A percentile compares a stretch with the other conserved stretches of the same genome.
Evolutionary conservation across 1,140 invertebrate species (phyloP).

Genomic region (Drosophila lowei): DNA sequence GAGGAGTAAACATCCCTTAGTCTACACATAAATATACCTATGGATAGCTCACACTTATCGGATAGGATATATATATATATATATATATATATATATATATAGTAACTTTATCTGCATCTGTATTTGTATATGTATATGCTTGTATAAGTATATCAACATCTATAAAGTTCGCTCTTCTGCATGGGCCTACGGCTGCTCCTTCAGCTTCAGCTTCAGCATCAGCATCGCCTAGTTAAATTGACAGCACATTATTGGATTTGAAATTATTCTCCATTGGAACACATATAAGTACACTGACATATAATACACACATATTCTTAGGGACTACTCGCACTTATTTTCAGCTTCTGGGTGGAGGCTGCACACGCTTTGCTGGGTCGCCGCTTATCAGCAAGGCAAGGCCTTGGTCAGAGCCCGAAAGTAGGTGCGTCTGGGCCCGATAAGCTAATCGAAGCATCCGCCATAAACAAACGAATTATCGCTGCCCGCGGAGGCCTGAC

Average conservation of each 20-base stretch:
- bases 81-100: conserved; percentile 32
- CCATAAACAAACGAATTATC: conserved; percentile 65
- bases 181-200: conserved; percentile 2
- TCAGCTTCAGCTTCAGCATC: conserved; percentile 11
- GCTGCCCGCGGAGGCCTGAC: conserved; percentile 58
- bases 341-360: conserved; percentile 21
- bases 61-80: too few relatives aligned
- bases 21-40: conserved; percentile 19
- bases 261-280: conserved; percentile 54
- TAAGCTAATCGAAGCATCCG: conserved; percentile 66
- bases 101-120: conserved; percentile 19
- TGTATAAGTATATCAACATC: conserved; percentile 28
- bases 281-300: conserved; percentile 44
- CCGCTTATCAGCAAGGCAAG: conserved; percentile 26
- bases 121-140: conserved; percentile 14
- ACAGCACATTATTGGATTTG: conserved; percentile 52
- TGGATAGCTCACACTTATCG: conserved; percentile 20
- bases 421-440: conserved; percentile 49
- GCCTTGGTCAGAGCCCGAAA: conserved; percentile 1
- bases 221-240: conserved; percentile 20
- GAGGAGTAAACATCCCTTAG: conserved; percentile 27
- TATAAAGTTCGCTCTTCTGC: conserved; percentile 25
- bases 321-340: background rate
- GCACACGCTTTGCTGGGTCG: conserved; percentile 29
- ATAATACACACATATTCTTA: conserved; percentile 25